Percentiles rank a stretch among this genome's conserved stretches.
These are phyloP conservation scores for Drepana arcuata DNA, from an alignment of 1,140 invertebrate genomes.

Conservation along the genomic window DNA sequence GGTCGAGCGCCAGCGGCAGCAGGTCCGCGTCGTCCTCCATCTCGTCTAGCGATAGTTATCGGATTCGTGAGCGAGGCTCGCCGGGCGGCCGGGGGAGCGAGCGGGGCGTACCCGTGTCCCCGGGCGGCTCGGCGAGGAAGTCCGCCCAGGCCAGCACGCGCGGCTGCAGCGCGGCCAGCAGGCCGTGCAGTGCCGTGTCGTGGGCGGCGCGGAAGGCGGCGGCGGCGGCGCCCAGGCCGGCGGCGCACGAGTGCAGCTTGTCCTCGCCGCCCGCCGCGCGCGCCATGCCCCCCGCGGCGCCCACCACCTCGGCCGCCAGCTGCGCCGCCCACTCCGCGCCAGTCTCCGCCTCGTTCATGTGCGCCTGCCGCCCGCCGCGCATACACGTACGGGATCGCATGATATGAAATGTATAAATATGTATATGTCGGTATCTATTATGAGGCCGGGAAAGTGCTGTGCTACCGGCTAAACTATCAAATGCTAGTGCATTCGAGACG, in stretches of 20 bases:
- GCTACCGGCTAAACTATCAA: too few relatives aligned
- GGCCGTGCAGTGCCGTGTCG: constrained; percentile 22
- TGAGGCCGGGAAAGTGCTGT: too few relatives aligned
- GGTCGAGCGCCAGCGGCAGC: constrained; percentile 36
- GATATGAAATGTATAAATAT: too few relatives aligned
- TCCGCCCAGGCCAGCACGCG: constrained; percentile 26
- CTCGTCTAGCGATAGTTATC: constrained; percentile 64
- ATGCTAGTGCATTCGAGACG: neutral
- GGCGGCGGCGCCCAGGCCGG: constrained; percentile 31
- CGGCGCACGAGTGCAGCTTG: constrained; percentile 38
- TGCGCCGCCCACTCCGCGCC: constrained; percentile 90
- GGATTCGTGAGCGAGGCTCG: constrained; percentile 47
- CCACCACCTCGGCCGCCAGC: constrained; percentile 35
- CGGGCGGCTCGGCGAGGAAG: constrained; percentile 14
- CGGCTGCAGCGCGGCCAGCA: constrained; percentile 28
- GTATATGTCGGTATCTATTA: too few relatives aligned
- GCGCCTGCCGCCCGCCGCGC: constrained; percentile 73
- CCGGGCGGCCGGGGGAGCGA: constrained; percentile 5
- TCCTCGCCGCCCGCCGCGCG: constrained; percentile 15
- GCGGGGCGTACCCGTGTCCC: constrained; percentile 6
- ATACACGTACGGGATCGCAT: too few relatives aligned
- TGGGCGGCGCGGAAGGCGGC: constrained; percentile 31
- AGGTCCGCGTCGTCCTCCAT: constrained; percentile 41
- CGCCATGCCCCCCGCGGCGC: constrained; percentile 20
- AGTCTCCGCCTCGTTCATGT: constrained; percentile 94